Base-by-base conservation (phyloP, 2,113 vertebrate species). In the Taurulus bubalis region DNA sequence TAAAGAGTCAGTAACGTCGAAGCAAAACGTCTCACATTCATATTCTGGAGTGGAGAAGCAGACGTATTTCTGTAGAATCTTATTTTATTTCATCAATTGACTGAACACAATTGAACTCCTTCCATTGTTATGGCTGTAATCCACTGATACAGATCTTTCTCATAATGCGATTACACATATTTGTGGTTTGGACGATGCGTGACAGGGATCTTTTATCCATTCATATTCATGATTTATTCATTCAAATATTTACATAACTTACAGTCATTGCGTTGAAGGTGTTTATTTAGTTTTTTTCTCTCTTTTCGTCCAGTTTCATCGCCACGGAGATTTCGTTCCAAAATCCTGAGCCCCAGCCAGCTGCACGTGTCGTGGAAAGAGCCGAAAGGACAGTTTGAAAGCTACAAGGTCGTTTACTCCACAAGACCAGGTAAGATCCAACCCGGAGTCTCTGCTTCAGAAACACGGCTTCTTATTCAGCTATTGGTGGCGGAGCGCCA, bases 321-420 rank as follows among this genome's bases (percentile, higher is more conserved):
- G 1, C 95, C 95, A 1, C 83, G 92, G 55, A 90, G 92, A n/a
- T 90, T 95, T 49, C 94, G 93, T 6, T 85, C 89, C 75, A 95
- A 92, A 87, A 62, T 92, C 59, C 51, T 91, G 83, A 85, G 89
- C 63, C 72, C 90, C 28, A 73, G 59, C 53, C 18, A 67, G 68
- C 90, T 96, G 62, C 83, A 84, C 2, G 90, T 95, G 51, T 92
- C 89, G 1, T 96, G 95, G 95, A 96, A 94, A 14, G 93, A 95
- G 38, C 95, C 95, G 0, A 94, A 83, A 84, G 94, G 94, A 90
- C 84, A 85, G 62, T 92, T 94, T 69, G 94, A 95, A 8, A 36
- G 91, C 84, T 96, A 94, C 90, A 91, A 75, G 40, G 85, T 95
- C 8, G 15, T 77, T 58, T 95, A 95, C 89, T 83, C 16, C 85